Evolutionary conservation across 2,797 vertebrate species (phyloP).

Genomic region (Diplodus sargus): DNA sequence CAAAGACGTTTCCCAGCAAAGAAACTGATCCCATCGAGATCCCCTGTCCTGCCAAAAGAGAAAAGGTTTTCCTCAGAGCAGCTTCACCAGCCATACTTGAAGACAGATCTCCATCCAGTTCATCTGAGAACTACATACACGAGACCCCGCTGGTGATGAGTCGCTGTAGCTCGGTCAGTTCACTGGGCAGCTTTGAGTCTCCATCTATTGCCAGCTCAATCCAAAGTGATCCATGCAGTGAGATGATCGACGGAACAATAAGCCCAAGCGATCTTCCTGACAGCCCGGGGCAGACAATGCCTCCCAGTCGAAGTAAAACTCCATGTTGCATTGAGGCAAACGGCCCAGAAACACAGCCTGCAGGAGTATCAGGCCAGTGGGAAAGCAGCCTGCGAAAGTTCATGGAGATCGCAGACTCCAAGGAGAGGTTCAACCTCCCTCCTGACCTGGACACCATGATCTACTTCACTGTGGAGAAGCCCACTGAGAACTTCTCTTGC

Average conservation of each 20-base stretch:
- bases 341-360: slow-evolving; percentile 86
- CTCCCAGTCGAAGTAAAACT: slow-evolving; percentile 97
- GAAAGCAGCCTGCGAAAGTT: slow-evolving; percentile 94
- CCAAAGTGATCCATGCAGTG: slow-evolving; percentile 97
- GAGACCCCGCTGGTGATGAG: slow-evolving; percentile 98
- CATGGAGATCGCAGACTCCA: slow-evolving; percentile 96
- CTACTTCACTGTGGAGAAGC: slow-evolving; percentile 98
- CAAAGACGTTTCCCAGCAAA: slow-evolving; percentile 79
- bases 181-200: slow-evolving; percentile 96
- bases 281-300: slow-evolving; percentile 99
- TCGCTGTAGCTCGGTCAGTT: slow-evolving; percentile 98
- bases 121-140: slow-evolving; percentile 97
- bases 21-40: slow-evolving; percentile 89
- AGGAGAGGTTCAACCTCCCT: slow-evolving; percentile 94
- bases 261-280: slow-evolving; percentile 98
- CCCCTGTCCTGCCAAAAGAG: slow-evolving; percentile 82
- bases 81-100: slow-evolving; percentile 86
- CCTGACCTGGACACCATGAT: slow-evolving; percentile 96
- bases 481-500: slow-evolving; percentile 98
- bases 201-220: slow-evolving; percentile 98
- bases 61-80: slow-evolving; percentile 87
- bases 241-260: slow-evolving; percentile 96
- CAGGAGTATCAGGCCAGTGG: slow-evolving; percentile 92
- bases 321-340: slow-evolving; percentile 89
- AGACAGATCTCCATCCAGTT: slow-evolving; percentile 95